Percentiles rank a stretch among this genome's conserved stretches.
These are phyloP conservation scores for Brachionus paranguensis DNA, from an alignment of 1,140 invertebrate species.

Conservation along the genomic window DNA sequence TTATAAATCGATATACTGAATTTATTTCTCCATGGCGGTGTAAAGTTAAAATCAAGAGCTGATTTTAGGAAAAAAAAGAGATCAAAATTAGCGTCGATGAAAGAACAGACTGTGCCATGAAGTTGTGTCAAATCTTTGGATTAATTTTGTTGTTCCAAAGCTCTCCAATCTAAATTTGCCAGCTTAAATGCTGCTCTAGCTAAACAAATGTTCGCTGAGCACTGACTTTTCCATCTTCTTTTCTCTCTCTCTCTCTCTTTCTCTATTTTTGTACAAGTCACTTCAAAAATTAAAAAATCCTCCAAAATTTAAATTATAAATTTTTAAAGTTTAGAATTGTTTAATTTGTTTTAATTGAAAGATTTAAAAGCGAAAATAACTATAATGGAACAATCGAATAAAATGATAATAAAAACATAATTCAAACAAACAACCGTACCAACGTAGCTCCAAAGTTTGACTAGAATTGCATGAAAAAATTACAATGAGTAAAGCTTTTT, in stretches of 20 bases:
- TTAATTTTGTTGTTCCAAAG: not conserved
- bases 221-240: not conserved
- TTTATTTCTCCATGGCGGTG: not conserved
- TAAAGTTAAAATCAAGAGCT: not conserved
- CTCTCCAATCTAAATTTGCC: not conserved
- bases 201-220: not conserved
- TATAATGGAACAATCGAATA: not conserved
- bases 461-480: not conserved
- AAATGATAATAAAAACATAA: slow-evolving; percentile 3
- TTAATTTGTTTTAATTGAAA: not conserved
- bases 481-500: not conserved
- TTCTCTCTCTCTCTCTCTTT: not conserved
- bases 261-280: not conserved
- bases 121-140: not conserved
- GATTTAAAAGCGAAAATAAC: not conserved
- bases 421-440: not conserved
- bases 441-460: not conserved
- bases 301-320: not conserved
- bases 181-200: not conserved
- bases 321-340: not conserved
- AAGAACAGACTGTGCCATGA: no score
- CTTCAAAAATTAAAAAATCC: not conserved
- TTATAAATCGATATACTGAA: not conserved
- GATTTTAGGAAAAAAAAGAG: not conserved
- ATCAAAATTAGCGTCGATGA: no score